Conservation (phyloP, 2,888 invertebrate species). For the Invenusta paracnida region DNA sequence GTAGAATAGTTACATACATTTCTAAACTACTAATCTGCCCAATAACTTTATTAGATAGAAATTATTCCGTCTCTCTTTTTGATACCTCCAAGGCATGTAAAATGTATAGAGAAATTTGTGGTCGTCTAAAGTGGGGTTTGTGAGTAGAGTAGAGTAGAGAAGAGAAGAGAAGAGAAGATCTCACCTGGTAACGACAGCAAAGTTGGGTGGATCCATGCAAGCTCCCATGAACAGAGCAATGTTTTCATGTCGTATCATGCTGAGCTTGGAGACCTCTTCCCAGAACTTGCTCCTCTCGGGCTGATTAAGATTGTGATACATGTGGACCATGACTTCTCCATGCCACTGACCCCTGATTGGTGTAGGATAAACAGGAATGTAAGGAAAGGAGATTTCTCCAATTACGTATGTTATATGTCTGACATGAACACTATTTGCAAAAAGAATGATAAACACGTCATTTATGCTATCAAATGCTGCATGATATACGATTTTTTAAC, state of each 20-base stretch:
- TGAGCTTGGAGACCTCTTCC: constrained; percentile 56
- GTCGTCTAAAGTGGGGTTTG: not conserved
- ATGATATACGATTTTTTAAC: too few relatives aligned
- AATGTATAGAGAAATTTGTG: not conserved
- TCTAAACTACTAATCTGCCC: not conserved
- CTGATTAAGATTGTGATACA: constrained; percentile 49
- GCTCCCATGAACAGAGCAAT: constrained; percentile 62
- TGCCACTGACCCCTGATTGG: constrained; percentile 61
- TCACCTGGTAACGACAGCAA: constrained; percentile 60
- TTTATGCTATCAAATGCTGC: too few relatives aligned
- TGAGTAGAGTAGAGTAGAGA: too few relatives aligned
- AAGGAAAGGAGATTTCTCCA: too few relatives aligned
- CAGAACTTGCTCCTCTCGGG: constrained; percentile 48
- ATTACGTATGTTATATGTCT: too few relatives aligned
- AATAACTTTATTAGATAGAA: not conserved
- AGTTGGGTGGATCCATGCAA: constrained; percentile 56
- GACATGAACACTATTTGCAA: too few relatives aligned
- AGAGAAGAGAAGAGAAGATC: too few relatives aligned
- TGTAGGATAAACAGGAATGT: too few relatives aligned
- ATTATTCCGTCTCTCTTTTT: not conserved
- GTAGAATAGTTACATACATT: not conserved
- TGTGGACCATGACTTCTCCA: constrained; percentile 61
- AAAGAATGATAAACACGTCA: too few relatives aligned
- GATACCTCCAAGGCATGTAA: not conserved
- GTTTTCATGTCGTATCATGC: constrained; percentile 62